Conservation (phyloP, 2,113 vertebrate genomes). For the Vidua macroura region DNA sequence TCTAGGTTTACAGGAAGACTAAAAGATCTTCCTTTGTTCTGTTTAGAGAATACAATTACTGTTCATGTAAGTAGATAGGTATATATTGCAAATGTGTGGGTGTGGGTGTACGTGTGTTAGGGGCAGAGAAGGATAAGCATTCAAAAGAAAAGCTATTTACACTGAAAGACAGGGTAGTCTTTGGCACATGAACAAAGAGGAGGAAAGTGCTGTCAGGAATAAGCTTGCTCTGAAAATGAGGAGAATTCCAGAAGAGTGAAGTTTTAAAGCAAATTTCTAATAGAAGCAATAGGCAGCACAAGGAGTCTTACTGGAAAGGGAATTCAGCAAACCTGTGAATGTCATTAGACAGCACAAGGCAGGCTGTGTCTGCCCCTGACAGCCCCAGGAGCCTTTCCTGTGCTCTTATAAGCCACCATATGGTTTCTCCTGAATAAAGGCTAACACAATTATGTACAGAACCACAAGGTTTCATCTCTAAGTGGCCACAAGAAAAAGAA, state of each 20-base stretch:
- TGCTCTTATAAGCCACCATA: neutral
- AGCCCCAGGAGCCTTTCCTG: neutral
- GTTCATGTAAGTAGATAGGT: neutral
- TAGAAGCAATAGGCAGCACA: neutral
- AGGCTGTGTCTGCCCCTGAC: neutral
- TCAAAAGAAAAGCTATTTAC: neutral
- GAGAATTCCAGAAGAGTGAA: neutral
- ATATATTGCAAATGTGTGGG: neutral
- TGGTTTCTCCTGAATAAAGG: neutral
- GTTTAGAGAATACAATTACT: neutral
- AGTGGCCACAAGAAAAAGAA: neutral
- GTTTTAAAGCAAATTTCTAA: neutral
- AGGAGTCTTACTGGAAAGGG: neutral
- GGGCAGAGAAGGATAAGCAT: neutral
- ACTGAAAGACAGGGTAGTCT: neutral
- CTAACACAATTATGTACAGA: neutral
- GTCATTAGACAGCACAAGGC: neutral
- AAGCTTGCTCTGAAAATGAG: neutral
- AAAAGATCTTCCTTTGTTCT: neutral
- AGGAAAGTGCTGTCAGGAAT: neutral
- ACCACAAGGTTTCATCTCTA: neutral
- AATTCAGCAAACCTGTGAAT: neutral
- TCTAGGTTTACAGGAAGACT: neutral
- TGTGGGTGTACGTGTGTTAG: neutral
- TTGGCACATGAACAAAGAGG: neutral